Conservation (phyloP, 2,888 invertebrate species). For the Tetragnatha montana region DNA sequence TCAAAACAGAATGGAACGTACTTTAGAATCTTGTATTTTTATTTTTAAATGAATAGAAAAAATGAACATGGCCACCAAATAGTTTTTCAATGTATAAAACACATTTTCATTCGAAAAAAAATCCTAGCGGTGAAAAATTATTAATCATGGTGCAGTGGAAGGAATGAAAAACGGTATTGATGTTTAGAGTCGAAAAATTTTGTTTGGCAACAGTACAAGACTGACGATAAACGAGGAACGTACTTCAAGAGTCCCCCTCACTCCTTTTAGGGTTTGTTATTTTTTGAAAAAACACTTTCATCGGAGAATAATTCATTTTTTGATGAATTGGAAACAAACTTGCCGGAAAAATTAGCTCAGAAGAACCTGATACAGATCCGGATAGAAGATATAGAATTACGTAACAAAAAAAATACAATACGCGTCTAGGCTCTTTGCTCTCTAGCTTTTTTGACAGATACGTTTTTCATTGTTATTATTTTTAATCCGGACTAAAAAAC, state of each 20-base stretch:
- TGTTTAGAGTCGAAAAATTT: slow-evolving; percentile 10
- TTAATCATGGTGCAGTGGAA: slow-evolving; percentile 48
- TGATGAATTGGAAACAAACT: slow-evolving; percentile 61
- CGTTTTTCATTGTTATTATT: not conserved
- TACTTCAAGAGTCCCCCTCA: not conserved
- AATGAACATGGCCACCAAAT: not conserved
- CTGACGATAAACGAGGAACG: not conserved
- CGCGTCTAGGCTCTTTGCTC: not conserved
- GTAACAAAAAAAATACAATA: slow-evolving; percentile 18
- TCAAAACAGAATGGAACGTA: slow-evolving; percentile 27
- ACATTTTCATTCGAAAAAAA: slow-evolving; percentile 22
- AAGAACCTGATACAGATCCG: slow-evolving; percentile 51
- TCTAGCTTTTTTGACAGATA: not conserved
- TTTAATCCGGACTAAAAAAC: not conserved
- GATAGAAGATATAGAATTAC: slow-evolving; percentile 22
- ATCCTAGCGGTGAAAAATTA: slow-evolving; percentile 21
- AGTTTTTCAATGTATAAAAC: not conserved
- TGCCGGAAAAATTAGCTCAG: slow-evolving; percentile 48
- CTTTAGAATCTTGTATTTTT: slow-evolving; percentile 17
- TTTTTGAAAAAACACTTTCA: slow-evolving; percentile 6
- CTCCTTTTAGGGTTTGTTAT: slow-evolving; percentile 13
- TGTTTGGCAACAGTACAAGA: not conserved
- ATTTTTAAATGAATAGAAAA: slow-evolving; percentile 2
- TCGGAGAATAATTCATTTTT: slow-evolving; percentile 9
- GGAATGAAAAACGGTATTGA: not conserved